Evolutionary conservation across 2,888 invertebrate genomes (phyloP).

Genomic region (Eilema caniola): DNA sequence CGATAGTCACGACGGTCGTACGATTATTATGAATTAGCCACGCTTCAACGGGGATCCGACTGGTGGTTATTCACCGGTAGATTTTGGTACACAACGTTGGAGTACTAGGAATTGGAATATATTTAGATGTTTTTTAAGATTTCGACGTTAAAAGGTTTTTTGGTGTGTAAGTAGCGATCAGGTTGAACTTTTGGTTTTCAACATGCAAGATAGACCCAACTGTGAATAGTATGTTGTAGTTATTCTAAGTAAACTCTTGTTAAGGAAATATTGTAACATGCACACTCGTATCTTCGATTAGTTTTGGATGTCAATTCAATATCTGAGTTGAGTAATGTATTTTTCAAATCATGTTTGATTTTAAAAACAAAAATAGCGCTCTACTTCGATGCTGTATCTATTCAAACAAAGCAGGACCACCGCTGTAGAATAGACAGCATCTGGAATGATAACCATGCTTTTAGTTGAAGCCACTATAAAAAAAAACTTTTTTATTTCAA

Average conservation of each 20-base stretch:
- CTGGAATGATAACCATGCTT: background rate
- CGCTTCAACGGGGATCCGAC: conserved; percentile 56
- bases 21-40: conserved; percentile 77
- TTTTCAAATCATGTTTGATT: background rate
- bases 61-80: conserved; percentile 27
- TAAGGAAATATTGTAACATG: background rate
- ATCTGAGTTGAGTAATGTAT: background rate
- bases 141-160: conserved; percentile 14
- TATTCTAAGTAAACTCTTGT: background rate
- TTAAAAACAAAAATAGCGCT: background rate
- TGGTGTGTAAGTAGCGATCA: conserved; percentile 13
- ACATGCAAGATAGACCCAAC: background rate
- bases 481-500: background rate
- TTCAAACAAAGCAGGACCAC: background rate
- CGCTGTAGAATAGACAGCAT: background rate
- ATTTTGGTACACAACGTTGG: conserved; percentile 33
- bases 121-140: conserved; percentile 14
- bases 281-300: background rate
- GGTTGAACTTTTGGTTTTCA: background rate
- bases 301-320: background rate
- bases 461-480: too few relatives aligned
- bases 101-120: conserved; percentile 25
- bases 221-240: too few relatives aligned
- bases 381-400: background rate
- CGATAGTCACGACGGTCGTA: conserved; percentile 61